Percentiles rank a stretch among this genome's conserved stretches.
These are phyloP conservation scores for Aurelia coerulea DNA, from an alignment of 30 jellyfish, hydroid and myxozoan genomes.

Conservation along the genomic window DNA sequence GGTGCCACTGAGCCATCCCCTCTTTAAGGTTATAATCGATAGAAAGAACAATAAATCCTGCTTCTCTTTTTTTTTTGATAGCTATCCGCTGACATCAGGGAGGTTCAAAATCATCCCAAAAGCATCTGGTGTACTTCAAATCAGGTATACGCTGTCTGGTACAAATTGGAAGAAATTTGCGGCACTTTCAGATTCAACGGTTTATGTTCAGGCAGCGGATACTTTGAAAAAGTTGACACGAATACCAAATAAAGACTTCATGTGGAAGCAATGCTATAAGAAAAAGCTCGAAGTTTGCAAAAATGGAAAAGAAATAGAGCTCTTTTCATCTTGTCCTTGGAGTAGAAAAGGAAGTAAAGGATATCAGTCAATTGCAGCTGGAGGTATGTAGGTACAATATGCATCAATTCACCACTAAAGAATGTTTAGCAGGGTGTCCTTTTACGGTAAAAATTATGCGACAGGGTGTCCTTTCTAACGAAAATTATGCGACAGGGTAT, in stretches of 20 bases:
- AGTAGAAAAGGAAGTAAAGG: conserved; percentile 50
- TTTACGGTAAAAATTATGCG: too few relatives aligned
- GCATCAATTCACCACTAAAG: too few relatives aligned
- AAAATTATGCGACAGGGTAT: too few relatives aligned
- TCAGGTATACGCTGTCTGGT: conserved; percentile 56
- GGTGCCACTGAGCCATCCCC: too few relatives aligned
- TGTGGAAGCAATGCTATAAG: conserved; percentile 35
- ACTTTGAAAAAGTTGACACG: conserved; percentile 16
- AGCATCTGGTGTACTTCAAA: conserved; percentile 46
- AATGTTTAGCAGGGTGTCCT: too few relatives aligned
- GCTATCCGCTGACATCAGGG: conserved; percentile 47
- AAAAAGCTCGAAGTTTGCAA: conserved; percentile 50
- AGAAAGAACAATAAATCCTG: too few relatives aligned
- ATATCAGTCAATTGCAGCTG: conserved; percentile 59
- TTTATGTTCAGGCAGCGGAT: conserved; percentile 46
- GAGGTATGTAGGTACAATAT: neutral
- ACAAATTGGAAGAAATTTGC: conserved; percentile 27
- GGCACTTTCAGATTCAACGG: conserved; percentile 33
- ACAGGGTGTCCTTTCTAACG: too few relatives aligned
- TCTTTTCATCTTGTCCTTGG: conserved; percentile 79
- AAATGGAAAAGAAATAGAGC: conserved; percentile 18
- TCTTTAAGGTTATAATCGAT: too few relatives aligned
- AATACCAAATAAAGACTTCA: conserved; percentile 37
- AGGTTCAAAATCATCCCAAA: conserved; percentile 36
- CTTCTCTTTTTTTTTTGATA: neutral